Evolutionary conservation across 92 coral and sea anemone genomes (phyloP), one percentile per base, ranked within the genome.

Genomic region (Diadumene lineata): DNA sequence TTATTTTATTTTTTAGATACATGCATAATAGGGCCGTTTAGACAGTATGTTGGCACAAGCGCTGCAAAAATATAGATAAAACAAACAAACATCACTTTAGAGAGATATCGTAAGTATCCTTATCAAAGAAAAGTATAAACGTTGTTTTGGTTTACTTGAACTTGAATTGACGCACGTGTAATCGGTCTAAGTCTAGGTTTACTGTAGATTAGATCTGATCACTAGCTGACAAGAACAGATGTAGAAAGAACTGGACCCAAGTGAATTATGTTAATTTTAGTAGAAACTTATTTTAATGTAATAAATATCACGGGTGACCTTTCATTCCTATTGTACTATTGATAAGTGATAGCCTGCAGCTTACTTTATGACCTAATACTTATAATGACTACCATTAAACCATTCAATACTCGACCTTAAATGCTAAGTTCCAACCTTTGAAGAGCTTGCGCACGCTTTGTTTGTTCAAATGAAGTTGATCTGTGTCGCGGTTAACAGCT

Each of bases 401-500:
- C 28, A 50, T 46, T 21, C 19, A 69, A 46, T 46, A 68, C 34
- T 24, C 56, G 56, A 68, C 53, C 32, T 26, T 46, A 46, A 19
- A 10, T 50, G 43, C 68, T 62, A 62, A 28, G 38, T 15, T 30
- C 31, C 23, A 38, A 62, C 68, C 68, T 62, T 29, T 62, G 21
- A 62, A 62, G 64, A 22, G 31, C 64, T 6, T 22, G 29, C 30
- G 31, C 64, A 58, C 64, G 64, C 64, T 58, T 58, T 58, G 64
- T 58, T 22, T 11, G 64, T 32, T 32, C 15, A 58, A 30, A 22
- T 22, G 29, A 58, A 22, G 64, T 2, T 26, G 26, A 22, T 10
- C 60, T 53, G 60, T 9, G 19, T 15, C 19, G 19, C 60, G 19
- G 60, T 53, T 53, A 3, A 53, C 48, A 38, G 13, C 6, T 38